Percentiles rank a stretch among this genome's conserved stretches.
Conservation (phyloP, 2,113 vertebrate species). For the Cyanoramphus novaezelandiae region DNA sequence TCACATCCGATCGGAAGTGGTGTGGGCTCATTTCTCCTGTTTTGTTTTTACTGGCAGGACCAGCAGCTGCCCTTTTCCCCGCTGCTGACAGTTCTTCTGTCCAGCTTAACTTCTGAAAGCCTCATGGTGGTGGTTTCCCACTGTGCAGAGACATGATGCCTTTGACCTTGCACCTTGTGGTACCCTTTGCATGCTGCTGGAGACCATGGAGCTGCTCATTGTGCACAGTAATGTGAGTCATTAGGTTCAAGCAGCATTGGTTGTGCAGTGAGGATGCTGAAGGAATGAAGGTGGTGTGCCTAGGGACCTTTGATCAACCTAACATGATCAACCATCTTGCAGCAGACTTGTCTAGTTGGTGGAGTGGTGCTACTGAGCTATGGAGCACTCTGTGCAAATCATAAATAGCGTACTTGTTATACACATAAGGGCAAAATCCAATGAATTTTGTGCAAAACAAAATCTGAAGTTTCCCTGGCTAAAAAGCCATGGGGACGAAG, state of each 20-base stretch:
- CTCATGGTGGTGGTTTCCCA: not conserved
- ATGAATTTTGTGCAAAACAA: not conserved
- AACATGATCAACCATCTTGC: not conserved
- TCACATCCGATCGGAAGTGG: slow-evolving; percentile 18
- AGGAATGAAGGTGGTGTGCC: no score
- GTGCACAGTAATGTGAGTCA: accelerated
- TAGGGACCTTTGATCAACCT: not conserved
- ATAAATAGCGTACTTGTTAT: not conserved
- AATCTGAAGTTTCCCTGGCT: not conserved
- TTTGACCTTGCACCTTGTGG: accelerated
- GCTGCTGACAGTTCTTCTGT: slow-evolving; percentile 11
- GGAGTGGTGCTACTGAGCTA: not conserved
- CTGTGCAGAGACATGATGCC: not conserved
- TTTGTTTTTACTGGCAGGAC: slow-evolving; percentile 53
- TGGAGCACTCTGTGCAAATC: not conserved
- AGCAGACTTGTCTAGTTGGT: not conserved
- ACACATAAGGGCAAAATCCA: not conserved
- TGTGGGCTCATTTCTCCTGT: slow-evolving; percentile 26
- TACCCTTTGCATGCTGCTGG: not conserved
- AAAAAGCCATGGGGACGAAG: not conserved
- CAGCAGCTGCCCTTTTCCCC: slow-evolving; percentile 14
- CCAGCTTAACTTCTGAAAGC: not conserved
- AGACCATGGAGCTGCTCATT: accelerated
- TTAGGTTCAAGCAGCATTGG: accelerated
- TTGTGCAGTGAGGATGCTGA: not conserved